These are phyloP conservation scores for Heteromormyrus szaboi DNA, from an alignment of 2,797 vertebrate genomes.

Conservation along the genomic window DNA sequence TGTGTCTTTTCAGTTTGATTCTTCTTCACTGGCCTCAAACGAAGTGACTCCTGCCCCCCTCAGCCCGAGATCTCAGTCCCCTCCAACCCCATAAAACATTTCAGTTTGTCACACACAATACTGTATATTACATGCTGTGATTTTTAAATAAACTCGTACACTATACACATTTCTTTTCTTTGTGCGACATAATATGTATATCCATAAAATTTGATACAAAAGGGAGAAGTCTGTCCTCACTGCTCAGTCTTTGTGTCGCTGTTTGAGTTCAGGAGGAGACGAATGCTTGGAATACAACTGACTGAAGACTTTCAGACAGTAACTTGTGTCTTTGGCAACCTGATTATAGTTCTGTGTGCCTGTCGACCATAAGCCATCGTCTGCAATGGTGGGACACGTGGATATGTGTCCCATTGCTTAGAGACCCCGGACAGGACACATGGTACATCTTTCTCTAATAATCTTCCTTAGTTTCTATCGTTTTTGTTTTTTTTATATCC, in stretches of 20 bases:
- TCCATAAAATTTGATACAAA: conserved; percentile 61
- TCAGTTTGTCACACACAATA: background rate
- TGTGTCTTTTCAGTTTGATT: conserved; percentile 9
- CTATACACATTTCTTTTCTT: conserved; percentile 42
- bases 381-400: background rate
- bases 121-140: conserved; percentile 6
- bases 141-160: conserved; percentile 33
- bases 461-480: background rate
- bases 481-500: background rate
- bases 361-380: background rate
- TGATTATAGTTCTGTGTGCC: background rate
- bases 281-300: background rate
- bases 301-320: conserved; percentile 21
- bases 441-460: background rate
- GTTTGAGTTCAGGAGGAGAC: background rate
- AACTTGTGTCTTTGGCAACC: conserved; percentile 54
- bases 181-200: conserved; percentile 41
- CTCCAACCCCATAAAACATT: background rate
- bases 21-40: background rate
- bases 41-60: background rate
- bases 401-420: background rate
- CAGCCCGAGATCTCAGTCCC: background rate
- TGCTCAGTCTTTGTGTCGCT: conserved; percentile 13
- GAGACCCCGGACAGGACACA: background rate
- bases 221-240: conserved; percentile 41